A percentile compares a stretch with the other conserved stretches of the same genome.
Evolutionary conservation across 2,113 vertebrate species (phyloP).

Genomic region (Dromaius novaehollandiae): DNA sequence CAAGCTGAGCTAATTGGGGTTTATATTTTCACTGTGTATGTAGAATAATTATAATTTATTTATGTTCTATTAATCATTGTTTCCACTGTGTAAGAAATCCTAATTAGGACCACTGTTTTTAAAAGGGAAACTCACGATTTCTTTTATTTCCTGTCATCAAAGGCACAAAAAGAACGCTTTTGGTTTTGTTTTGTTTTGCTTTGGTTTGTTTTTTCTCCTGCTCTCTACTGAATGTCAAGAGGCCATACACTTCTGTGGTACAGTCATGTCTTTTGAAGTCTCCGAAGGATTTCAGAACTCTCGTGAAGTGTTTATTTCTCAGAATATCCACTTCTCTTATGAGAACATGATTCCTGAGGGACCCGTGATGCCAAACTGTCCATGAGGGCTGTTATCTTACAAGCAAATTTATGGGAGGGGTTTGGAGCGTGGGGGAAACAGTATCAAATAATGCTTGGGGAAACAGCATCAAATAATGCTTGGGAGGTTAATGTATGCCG

Average conservation of each 20-base stretch:
- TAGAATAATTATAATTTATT: constrained; percentile 23
- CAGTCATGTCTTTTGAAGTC: not conserved
- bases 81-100: not conserved
- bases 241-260: not conserved
- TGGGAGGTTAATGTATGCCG: not conserved
- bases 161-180: not conserved
- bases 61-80: constrained; percentile 22
- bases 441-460: not conserved
- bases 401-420: not conserved
- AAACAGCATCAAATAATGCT: not conserved
- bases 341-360: not conserved
- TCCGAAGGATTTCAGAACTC: constrained; percentile 9
- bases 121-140: not conserved
- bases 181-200: not conserved
- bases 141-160: constrained; percentile 19
- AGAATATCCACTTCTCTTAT: not conserved
- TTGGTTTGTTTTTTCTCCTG: constrained; percentile 16
- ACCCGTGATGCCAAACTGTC: not conserved
- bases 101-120: constrained; percentile 40
- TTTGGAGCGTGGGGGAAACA: not conserved
- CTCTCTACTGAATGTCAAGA: not conserved
- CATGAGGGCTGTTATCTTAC: not conserved
- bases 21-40: not conserved
- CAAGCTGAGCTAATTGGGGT: constrained; percentile 22
- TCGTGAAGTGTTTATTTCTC: not conserved